Base-by-base conservation (phyloP, 2,797 vertebrate genomes). In the Xiphophorus birchmanni region DNA sequence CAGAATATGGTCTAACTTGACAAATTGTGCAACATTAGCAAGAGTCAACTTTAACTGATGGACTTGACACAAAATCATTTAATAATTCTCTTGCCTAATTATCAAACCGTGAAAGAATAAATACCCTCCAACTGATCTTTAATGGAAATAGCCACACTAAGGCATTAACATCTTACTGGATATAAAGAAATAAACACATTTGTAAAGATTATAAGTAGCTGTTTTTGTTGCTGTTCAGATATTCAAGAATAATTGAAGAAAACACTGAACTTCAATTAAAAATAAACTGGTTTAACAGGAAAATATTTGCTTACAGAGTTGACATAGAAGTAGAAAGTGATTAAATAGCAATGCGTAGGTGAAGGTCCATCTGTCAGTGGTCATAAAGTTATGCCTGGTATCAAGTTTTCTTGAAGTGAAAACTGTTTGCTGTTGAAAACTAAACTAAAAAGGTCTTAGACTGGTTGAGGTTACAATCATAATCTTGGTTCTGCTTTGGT, bases 401-500 rank as follows among this genome's bases (percentile, higher is more conserved):
- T 29, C 26, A 45, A 47, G 4, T 35, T 32, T 42, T 71, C 13
- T 76, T 21, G 26, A 32, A 18, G 9, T 12, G 12, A 69, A 74
- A 17, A 63, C 18, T 44, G 44, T 35, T 12, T 58, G 40, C 37
- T 4, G n/a, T 65, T 42, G 42, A 40, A 11, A 79, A 60, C 8
- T 32, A 11, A 48, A 40, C 40, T 12, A 44, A 71, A 42, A 73
- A 54, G 74, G 13, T 11, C 50, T 77, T 2, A 47, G 74, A 60
- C 48, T 10, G 7, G 54, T n/a, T 58, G n/a, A 26, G 72, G n/a
- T 8, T 26, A 56, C 56, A 18, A 54, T 21, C 32, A 60, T 76
- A 65, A 74, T 78, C 60, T 78, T 52, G 18, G 71, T 84, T 78
- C 48, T 73, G 75, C 65, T 52, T 3, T 74, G 21, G 60, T 73